Base-by-base conservation (phyloP, 2,113 vertebrate genomes). In the Pituophis catenifer region DNA sequence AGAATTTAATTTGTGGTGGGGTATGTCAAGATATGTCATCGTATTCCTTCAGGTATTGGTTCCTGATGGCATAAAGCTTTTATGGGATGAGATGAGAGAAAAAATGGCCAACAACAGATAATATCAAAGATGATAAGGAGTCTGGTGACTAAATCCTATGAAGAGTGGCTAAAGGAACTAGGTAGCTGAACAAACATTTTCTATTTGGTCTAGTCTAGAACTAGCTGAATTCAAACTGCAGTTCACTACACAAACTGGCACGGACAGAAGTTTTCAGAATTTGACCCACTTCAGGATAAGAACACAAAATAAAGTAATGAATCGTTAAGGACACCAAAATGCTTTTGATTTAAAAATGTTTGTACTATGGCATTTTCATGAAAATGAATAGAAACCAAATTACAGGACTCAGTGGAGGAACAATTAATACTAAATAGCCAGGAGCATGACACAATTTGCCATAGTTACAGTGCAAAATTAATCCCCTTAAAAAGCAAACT, bases 231-330 rank as follows among this genome's bases (percentile, higher is more conserved):
- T 65, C 50, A 70, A 88, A 86, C 1, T 88, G 50, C 26, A 12
- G 53, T 92, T 50, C 8, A 23, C 29, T 33, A 62, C 57, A 26
- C 38, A 21, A 17, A 23, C 21, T 33, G 19, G 24, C 11, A 19
- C 0, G 44, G 54, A 52, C 48, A 92, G n/a, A 59, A 65, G n/a
- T 86, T 26, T 88, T 65, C 3, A 17, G 75, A 57, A 44, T 19
- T 38, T n/a, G 24, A 90, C 24, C 58, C 11, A 81, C 55, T 0
- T 0, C 3, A 91, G 92, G 5, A 24, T 94, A 33, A 81, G 58
- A 75, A 94, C 59, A 92, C 59, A 94, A 86, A 89, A 95, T 26
- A 93, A 93, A 91, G 9, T 17, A 91, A 89, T 92, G 93, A 81
- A 38, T 38, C 33, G 95, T 96, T 55, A 86, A 53, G 19, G n/a